phyloP scores from a whole-genome alignment of 1,140 invertebrate genomes.

The Drosophila pachea region DNA sequence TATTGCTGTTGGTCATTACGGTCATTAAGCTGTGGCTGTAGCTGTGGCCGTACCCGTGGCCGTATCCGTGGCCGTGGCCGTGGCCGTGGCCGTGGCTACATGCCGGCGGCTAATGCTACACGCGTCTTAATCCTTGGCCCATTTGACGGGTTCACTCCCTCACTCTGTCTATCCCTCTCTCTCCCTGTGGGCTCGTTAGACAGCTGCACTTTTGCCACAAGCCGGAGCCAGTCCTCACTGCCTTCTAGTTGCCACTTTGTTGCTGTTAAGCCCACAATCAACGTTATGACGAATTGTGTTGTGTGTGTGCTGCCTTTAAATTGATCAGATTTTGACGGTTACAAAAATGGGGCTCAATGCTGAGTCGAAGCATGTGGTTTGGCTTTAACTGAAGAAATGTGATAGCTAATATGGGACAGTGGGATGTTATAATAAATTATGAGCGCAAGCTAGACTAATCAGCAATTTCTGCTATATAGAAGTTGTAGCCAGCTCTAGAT shows the following conservation, averaged over 20 bases:
- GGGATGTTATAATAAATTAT: too few relatives aligned
- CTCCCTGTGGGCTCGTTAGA: conserved; percentile 28
- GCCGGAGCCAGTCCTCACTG: neutral
- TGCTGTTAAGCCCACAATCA: conserved; percentile 29
- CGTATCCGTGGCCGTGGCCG: conserved; percentile 4
- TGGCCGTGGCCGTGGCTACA: conserved; percentile 7
- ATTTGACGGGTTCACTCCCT: conserved; percentile 31
- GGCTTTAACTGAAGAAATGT: neutral
- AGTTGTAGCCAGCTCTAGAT: too few relatives aligned
- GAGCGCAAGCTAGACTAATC: too few relatives aligned
- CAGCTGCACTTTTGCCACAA: conserved; percentile 33
- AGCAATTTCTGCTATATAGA: too few relatives aligned
- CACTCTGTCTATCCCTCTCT: neutral
- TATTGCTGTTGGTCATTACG: conserved; percentile 71
- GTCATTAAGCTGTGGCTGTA: conserved; percentile 61
- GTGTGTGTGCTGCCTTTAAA: conserved; percentile 60
- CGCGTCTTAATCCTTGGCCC: conserved; percentile 63
- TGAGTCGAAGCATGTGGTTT: conserved; percentile 7
- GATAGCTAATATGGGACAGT: too few relatives aligned
- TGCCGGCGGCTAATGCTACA: conserved; percentile 42
- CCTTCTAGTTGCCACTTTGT: conserved; percentile 25
- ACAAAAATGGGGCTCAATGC: conserved; percentile 37
- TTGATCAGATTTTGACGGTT: conserved; percentile 61
- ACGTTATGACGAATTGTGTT: conserved; percentile 62
- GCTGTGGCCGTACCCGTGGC: conserved; percentile 4